phyloP scores from a whole-genome alignment of 2,888 invertebrate species.

The Drosophila fulvimacula region DNA sequence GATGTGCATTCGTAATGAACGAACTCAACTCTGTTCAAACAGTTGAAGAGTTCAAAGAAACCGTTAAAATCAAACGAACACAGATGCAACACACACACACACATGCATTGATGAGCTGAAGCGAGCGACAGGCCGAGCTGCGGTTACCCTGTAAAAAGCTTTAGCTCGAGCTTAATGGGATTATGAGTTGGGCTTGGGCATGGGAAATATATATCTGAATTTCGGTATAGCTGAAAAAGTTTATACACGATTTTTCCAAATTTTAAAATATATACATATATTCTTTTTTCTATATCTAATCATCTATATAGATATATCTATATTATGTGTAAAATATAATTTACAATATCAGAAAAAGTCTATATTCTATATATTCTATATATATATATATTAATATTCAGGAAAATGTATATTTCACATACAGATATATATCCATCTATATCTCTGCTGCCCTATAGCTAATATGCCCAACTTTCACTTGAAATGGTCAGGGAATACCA shows the following conservation, averaged over 20 bases:
- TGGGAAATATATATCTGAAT: background rate
- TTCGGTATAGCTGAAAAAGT: too few relatives aligned
- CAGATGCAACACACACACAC: background rate
- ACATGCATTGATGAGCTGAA: background rate
- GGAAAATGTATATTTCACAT: too few relatives aligned
- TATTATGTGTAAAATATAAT: too few relatives aligned
- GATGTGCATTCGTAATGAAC: conserved; percentile 22
- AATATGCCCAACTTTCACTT: background rate
- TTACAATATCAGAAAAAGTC: background rate
- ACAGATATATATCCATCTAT: background rate
- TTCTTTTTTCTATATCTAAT: too few relatives aligned
- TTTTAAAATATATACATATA: too few relatives aligned
- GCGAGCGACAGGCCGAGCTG: background rate
- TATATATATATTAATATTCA: too few relatives aligned
- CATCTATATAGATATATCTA: background rate
- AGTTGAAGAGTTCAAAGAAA: conserved; percentile 26
- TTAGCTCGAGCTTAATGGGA: background rate
- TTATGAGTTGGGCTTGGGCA: background rate
- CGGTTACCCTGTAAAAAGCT: background rate
- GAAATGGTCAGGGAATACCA: background rate
- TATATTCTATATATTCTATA: background rate
- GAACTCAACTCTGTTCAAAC: background rate
- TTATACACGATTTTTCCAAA: too few relatives aligned
- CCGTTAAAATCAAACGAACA: conserved; percentile 12
- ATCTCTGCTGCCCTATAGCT: background rate